Base-by-base conservation (phyloP, 2,797 vertebrate genomes). In the Cetoscarus ocellatus region DNA sequence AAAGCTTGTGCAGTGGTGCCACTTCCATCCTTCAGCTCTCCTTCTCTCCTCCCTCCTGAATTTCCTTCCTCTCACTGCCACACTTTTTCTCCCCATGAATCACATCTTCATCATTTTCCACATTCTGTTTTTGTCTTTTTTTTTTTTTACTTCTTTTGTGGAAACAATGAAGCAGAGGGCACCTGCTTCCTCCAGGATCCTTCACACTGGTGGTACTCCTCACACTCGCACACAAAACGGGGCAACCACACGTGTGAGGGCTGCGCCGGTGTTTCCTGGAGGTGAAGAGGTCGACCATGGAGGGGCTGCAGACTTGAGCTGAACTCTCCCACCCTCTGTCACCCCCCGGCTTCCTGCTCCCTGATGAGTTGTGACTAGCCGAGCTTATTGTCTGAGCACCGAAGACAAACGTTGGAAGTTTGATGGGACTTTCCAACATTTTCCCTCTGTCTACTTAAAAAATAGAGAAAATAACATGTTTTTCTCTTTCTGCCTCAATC, bases 121-220 rank as follows among this genome's bases (percentile, higher is more conserved):
- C 9, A 54, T 59, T 47, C 38, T 62, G 47, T 58, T 72, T 65
- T 70, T 54, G 12, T 49, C 4, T 27, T 61, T 58, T 61, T 36
- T 68, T 70, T 79, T 67, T 80, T 69, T 83, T 60, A 48, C 40
- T 51, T 38, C 62, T 75, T 73, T 64, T 63, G 74, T 82, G 81
- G 75, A 80, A 93, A 94, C 92, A 92, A 93, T 93, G 75, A 90
- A 67, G 54, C 42, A 0, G 55, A 55, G 68, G 90, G 88, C 93
- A 94, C 92, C 92, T 94, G 93, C 88, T 94, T 95, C 94, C 92
- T 87, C 74, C 65, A 38, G 55, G 67, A 61, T 27, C 61, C 56
- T 42, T 70, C 40, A 71, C 50, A 54, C 60, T 17, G 53, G 58
- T 27, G 27, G 66, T 52, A 39, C 35, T 54, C 34, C 53, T 68